Evolutionary conservation across 2,888 invertebrate species (phyloP).

Genomic region (Oxycera nigricornis): DNA sequence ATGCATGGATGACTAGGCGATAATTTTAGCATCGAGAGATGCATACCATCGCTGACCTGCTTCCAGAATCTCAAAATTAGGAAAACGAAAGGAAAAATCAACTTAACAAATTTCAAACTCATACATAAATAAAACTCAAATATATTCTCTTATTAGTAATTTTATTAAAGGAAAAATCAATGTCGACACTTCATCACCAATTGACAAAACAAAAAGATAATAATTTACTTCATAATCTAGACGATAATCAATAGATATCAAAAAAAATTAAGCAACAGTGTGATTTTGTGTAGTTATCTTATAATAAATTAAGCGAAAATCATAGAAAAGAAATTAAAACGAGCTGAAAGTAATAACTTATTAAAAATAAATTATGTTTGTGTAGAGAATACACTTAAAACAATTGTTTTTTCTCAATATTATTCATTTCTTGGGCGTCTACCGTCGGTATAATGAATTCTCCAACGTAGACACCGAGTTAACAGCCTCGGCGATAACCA

Average conservation of each 20-base stretch:
- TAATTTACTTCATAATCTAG: conserved; percentile 10
- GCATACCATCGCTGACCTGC: too few relatives aligned
- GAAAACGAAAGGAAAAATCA: neutral
- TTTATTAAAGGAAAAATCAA: too few relatives aligned
- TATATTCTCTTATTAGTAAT: too few relatives aligned
- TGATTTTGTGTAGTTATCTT: neutral
- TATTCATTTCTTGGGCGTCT: neutral
- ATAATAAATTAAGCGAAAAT: neutral
- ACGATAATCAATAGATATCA: conserved; percentile 1
- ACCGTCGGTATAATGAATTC: neutral
- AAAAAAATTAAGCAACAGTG: conserved; percentile 30
- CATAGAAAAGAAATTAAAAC: neutral
- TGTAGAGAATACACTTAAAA: neutral
- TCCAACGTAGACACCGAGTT: neutral
- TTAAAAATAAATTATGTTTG: conserved; percentile 5
- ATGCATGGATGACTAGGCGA: too few relatives aligned
- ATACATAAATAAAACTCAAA: too few relatives aligned
- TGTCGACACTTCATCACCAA: conserved; percentile 2
- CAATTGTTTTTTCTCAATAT: neutral
- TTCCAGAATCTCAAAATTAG: neutral
- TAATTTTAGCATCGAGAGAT: too few relatives aligned
- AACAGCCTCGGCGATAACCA: conserved; percentile 11
- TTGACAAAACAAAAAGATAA: neutral
- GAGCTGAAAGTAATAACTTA: neutral
- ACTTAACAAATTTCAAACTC: neutral